Conservation (phyloP, 1,140 invertebrate genomes). For the Calephelis virginiensis region DNA sequence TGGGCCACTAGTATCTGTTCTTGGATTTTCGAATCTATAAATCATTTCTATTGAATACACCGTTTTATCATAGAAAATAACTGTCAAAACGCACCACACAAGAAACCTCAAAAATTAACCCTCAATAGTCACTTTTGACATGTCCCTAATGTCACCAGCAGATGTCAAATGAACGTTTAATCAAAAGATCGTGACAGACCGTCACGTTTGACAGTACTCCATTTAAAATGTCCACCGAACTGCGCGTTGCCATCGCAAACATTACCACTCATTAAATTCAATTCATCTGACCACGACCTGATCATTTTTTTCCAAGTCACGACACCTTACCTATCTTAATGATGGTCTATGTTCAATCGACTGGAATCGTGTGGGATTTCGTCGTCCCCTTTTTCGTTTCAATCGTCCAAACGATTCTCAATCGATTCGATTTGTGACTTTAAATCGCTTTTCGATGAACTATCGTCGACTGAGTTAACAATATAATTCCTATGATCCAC, state of each 20-base stretch:
- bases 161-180: slow-evolving; percentile 33
- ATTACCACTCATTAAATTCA: slow-evolving; percentile 64
- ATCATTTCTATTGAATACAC: no score
- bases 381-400: slow-evolving; percentile 36
- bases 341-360: slow-evolving; percentile 63
- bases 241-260: slow-evolving; percentile 37
- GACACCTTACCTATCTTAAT: slow-evolving; percentile 56
- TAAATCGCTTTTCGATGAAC: slow-evolving; percentile 26
- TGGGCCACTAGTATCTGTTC: no score
- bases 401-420: slow-evolving; percentile 31
- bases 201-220: slow-evolving; percentile 34
- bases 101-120: slow-evolving; percentile 1
- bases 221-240: slow-evolving; percentile 30
- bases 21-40: no score
- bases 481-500: slow-evolving; percentile 43
- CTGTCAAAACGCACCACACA: slow-evolving; percentile 4
- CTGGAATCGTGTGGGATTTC: slow-evolving; percentile 53
- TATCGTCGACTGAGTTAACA: slow-evolving; percentile 38
- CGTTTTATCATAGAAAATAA: background rate
- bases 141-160: slow-evolving; percentile 30
- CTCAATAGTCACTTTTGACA: slow-evolving; percentile 20
- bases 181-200: slow-evolving; percentile 34
- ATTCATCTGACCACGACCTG: slow-evolving; percentile 58
- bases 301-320: slow-evolving; percentile 53
- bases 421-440: slow-evolving; percentile 26